These are phyloP conservation scores for Chesias legatella DNA, from an alignment of 2,888 invertebrate genomes.

Conservation along the genomic window DNA sequence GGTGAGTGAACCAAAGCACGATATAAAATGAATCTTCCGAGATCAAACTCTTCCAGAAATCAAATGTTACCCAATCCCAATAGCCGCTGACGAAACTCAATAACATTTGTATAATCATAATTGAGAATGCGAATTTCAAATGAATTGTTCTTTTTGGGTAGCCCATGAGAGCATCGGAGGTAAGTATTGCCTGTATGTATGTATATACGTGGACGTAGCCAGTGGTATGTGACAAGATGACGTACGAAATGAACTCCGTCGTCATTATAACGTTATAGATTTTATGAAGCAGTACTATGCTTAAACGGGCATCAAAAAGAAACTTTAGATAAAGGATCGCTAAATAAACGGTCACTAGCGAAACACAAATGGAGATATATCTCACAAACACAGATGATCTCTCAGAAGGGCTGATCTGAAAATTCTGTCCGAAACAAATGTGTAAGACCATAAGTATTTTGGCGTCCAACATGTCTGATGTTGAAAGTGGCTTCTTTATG, in stretches of 20 bases:
- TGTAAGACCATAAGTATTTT: too few relatives aligned
- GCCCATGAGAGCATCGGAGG: background rate
- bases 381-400: background rate
- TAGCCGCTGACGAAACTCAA: background rate
- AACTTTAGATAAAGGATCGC: background rate
- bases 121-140: background rate
- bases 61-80: background rate
- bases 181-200: background rate
- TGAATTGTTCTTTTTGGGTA: background rate
- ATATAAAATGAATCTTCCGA: background rate
- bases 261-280: background rate
- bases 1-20: background rate
- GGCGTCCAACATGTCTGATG: too few relatives aligned
- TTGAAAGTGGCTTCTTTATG: too few relatives aligned
- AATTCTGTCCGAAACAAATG: too few relatives aligned
- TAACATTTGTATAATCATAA: background rate
- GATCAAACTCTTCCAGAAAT: conserved; percentile 2
- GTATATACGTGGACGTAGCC: background rate
- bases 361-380: background rate
- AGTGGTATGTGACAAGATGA: background rate
- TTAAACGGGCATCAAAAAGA: background rate
- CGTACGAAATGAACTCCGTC: background rate
- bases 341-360: background rate
- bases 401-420: too few relatives aligned
- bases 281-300: background rate